A percentile compares a stretch with the other conserved stretches of the same genome.
These are phyloP conservation scores for Palaemon carinicauda DNA, from an alignment of 1,140 invertebrate species.

Conservation along the genomic window DNA sequence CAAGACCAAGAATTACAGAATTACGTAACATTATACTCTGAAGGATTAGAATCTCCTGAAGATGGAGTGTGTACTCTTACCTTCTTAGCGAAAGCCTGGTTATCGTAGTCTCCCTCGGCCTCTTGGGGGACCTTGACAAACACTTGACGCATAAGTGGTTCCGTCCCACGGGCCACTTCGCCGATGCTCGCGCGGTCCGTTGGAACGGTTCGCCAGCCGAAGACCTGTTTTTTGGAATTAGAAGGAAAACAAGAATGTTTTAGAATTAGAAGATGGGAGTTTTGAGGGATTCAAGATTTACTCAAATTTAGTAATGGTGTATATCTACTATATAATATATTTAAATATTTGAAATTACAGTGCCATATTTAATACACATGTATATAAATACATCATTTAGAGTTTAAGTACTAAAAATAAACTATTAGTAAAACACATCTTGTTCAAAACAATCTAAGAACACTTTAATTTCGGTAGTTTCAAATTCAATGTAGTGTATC, in stretches of 20 bases:
- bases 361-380: too few relatives aligned
- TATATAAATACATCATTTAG: too few relatives aligned
- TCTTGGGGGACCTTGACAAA: constrained; percentile 73
- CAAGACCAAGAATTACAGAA: too few relatives aligned
- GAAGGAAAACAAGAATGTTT: neutral
- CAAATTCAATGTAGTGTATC: too few relatives aligned
- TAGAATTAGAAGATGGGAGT: neutral
- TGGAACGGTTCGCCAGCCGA: constrained; percentile 92
- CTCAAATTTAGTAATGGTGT: neutral
- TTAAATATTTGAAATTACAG: too few relatives aligned
- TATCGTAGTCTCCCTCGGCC: constrained; percentile 44
- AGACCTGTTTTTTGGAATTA: constrained; percentile 69
- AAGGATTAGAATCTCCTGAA: neutral
- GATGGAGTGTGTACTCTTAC: neutral
- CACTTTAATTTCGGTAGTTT: too few relatives aligned
- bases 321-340: too few relatives aligned
- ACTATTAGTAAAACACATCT: too few relatives aligned
- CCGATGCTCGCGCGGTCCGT: constrained; percentile 86
- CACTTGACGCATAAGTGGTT: constrained; percentile 95
- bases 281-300: neutral
- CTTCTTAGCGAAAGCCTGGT: constrained; percentile 37
- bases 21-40: too few relatives aligned
- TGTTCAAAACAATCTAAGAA: too few relatives aligned
- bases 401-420: too few relatives aligned
- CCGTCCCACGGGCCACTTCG: constrained; percentile 87